These are phyloP conservation scores for Kryptolebias ocellatus DNA, from an alignment of 2,797 vertebrate species.

Conservation along the genomic window DNA sequence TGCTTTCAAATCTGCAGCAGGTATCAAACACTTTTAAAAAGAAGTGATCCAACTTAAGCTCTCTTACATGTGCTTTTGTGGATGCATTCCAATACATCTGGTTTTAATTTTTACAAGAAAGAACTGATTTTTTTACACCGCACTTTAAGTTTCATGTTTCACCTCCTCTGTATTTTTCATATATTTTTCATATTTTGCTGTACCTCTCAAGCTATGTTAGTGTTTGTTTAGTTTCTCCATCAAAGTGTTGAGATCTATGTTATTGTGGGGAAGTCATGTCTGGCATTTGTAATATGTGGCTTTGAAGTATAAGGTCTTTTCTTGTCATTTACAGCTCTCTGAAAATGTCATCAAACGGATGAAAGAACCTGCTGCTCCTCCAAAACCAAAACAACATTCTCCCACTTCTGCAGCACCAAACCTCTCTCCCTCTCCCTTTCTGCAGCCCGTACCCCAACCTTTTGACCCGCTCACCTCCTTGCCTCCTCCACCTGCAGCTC, in stretches of 20 bases:
- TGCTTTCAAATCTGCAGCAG: constrained; percentile 4
- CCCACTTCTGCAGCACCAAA: constrained; percentile 32
- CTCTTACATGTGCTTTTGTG: no score
- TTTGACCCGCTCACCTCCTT: constrained; percentile 70
- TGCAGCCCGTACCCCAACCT: constrained; percentile 56
- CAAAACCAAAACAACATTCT: constrained; percentile 39
- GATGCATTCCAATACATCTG: no score
- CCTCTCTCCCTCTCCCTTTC: constrained; percentile 44
- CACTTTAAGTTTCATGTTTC: no score
- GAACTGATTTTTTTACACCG: no score
- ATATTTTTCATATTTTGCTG: no score
- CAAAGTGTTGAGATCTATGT: not conserved
- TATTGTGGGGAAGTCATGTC: not conserved
- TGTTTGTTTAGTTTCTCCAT: not conserved
- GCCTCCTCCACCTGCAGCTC: constrained; percentile 53
- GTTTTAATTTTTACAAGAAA: no score
- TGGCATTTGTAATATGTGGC: not conserved
- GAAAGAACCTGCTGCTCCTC: constrained; percentile 84
- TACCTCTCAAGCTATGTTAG: no score
- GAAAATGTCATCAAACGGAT: constrained; percentile 96
- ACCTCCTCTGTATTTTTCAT: no score
- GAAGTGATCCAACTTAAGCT: not conserved
- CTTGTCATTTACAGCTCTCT: constrained; percentile 84
- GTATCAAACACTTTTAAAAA: not conserved
- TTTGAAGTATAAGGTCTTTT: not conserved